Evolutionary conservation across 30 jellyfish, hydroid and myxozoan genomes (phyloP).

Genomic region (Turritopsis rubra): DNA sequence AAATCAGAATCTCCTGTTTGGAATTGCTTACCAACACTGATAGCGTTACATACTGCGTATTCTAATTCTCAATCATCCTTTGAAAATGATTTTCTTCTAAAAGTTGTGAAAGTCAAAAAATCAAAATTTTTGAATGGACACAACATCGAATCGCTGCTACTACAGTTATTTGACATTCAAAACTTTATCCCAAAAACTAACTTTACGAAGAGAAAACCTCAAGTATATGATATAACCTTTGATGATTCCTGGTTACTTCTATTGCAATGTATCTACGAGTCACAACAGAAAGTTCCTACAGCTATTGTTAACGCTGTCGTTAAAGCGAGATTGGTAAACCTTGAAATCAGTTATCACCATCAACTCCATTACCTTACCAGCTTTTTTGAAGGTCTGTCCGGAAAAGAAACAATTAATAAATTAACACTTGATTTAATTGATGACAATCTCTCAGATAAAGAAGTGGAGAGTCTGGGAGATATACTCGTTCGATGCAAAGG

Average conservation of each 20-base stretch:
- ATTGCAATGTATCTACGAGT: not conserved
- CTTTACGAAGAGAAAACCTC: not conserved
- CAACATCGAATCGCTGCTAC: not conserved
- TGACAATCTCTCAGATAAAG: not conserved
- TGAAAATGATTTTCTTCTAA: not conserved
- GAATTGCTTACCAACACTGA: not conserved
- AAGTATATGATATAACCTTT: not conserved
- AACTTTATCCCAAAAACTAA: not conserved
- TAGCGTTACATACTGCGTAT: not conserved
- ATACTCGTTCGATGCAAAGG: not conserved
- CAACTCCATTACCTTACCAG: not conserved
- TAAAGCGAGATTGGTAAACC: not conserved
- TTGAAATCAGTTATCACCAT: not conserved
- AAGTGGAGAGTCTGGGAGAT: not conserved
- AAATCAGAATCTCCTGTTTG: not conserved
- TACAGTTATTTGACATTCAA: not conserved
- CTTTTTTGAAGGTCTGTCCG: not conserved
- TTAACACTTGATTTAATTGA: not conserved
- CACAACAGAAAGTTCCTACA: not conserved
- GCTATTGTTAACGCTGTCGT: not conserved
- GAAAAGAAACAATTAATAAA: too few species aligned
- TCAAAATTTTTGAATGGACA: not conserved
- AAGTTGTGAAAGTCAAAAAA: not conserved
- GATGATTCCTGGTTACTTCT: not conserved
- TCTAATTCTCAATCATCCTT: not conserved